phyloP scores from a whole-genome alignment of 2,113 vertebrate genomes.

The Paradisaea rubra region DNA sequence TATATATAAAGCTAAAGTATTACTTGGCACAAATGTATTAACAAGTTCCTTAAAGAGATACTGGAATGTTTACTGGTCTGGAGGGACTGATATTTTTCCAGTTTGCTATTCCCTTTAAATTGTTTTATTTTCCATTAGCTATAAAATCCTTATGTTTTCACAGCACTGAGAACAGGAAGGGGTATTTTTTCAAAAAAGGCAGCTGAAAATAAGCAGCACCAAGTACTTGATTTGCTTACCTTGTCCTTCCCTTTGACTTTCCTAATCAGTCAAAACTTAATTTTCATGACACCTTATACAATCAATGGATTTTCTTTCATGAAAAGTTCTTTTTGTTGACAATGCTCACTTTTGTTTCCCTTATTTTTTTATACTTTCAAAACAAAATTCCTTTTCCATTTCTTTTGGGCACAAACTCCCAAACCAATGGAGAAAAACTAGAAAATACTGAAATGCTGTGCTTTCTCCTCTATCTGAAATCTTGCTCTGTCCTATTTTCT shows the following conservation, averaged over 20 bases:
- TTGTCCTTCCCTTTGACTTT: not conserved
- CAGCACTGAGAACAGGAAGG: not conserved
- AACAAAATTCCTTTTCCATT: not conserved
- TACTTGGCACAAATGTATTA: slow-evolving; percentile 25
- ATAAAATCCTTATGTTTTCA: slow-evolving; percentile 25
- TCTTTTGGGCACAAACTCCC: not conserved
- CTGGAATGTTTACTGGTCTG: slow-evolving; percentile 11
- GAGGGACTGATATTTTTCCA: slow-evolving; percentile 21
- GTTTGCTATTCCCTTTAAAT: slow-evolving; percentile 10
- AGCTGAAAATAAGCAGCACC: not conserved
- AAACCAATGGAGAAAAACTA: not conserved
- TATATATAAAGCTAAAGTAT: slow-evolving; percentile 13
- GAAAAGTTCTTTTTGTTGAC: not conserved
- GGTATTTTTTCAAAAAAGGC: not conserved
- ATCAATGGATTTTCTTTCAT: not conserved
- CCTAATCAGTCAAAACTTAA: not conserved
- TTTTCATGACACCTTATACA: not conserved
- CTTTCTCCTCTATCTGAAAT: not conserved
- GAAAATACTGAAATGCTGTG: not conserved
- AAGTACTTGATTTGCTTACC: not conserved
- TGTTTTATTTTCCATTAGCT: slow-evolving; percentile 23
- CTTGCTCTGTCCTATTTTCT: not conserved
- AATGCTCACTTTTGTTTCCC: not conserved
- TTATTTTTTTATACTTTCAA: not conserved
- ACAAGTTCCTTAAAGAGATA: slow-evolving; percentile 33